These are phyloP conservation scores for Crocuta crocuta DNA, from an alignment of 2,113 vertebrate genomes.

Conservation along the genomic window DNA sequence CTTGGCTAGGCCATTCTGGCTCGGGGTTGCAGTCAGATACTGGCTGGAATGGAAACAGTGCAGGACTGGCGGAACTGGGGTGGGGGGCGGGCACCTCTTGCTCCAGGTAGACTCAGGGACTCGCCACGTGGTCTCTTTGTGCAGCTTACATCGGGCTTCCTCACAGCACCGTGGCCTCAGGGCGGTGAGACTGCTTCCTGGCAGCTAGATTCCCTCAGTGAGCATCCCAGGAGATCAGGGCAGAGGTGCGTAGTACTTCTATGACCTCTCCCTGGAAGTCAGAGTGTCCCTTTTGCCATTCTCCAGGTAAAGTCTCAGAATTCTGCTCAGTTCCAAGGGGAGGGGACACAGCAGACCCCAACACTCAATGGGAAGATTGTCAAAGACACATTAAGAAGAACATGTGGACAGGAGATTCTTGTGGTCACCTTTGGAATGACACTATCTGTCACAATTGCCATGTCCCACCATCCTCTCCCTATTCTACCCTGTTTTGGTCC, in stretches of 20 bases:
- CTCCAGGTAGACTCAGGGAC: background rate
- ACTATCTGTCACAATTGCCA: background rate
- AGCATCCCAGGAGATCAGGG: background rate
- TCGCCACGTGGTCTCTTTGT: background rate
- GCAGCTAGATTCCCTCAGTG: background rate
- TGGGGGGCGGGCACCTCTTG: background rate
- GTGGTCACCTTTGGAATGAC: background rate
- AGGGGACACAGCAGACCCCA: background rate
- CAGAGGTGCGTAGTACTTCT: background rate
- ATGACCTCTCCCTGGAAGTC: background rate
- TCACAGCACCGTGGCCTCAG: background rate
- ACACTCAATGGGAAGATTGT: background rate
- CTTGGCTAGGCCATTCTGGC: background rate
- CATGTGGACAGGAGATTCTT: background rate
- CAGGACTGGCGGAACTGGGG: background rate
- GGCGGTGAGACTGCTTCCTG: no score
- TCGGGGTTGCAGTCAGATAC: background rate
- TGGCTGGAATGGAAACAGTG: background rate
- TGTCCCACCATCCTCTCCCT: background rate
- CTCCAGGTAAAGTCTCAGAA: background rate
- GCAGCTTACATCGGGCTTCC: background rate
- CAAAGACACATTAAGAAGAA: background rate
- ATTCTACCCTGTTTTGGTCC: background rate
- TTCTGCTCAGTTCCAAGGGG: background rate
- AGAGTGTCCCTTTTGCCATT: background rate